These are phyloP conservation scores for Drosophila bocki DNA, from an alignment of 1,140 invertebrate genomes.

Conservation along the genomic window DNA sequence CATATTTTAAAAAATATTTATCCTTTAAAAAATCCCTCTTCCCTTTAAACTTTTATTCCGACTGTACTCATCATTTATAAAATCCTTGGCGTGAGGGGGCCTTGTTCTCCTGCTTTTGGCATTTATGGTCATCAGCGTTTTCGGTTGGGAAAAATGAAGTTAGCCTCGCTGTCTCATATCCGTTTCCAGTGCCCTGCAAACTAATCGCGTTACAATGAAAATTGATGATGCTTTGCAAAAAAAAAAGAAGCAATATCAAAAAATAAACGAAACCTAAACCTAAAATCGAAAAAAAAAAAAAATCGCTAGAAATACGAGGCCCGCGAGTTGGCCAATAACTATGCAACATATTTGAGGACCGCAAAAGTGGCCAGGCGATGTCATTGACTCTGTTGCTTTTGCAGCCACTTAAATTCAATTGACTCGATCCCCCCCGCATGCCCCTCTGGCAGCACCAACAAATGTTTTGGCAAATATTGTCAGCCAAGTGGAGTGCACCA, in stretches of 20 bases:
- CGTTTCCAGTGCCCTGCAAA: conserved; percentile 50
- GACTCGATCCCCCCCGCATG: conserved; percentile 29
- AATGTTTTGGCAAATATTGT: conserved; percentile 75
- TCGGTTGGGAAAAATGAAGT: conserved; percentile 70
- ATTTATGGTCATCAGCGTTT: conserved; percentile 61
- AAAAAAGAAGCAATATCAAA: neutral
- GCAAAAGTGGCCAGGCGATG: conserved; percentile 64
- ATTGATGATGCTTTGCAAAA: conserved; percentile 70
- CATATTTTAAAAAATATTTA: neutral
- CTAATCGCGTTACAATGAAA: conserved; percentile 83
- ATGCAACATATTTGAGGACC: conserved; percentile 72
- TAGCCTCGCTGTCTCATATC: conserved; percentile 72
- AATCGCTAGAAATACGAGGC: conserved; percentile 5
- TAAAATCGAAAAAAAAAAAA: conserved; percentile 22
- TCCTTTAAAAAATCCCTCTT: neutral
- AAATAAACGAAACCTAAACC: conserved; percentile 19
- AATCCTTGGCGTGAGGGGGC: conserved; percentile 49
- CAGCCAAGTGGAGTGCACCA: conserved; percentile 45
- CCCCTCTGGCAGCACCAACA: conserved; percentile 42
- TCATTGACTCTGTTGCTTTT: conserved; percentile 72
- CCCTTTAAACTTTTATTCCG: conserved; percentile 2
- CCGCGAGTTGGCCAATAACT: conserved; percentile 37
- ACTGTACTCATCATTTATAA: conserved; percentile 79
- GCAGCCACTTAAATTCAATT: conserved; percentile 80
- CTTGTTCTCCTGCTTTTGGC: conserved; percentile 36